Percentiles rank a stretch among this genome's conserved stretches.
These are phyloP conservation scores for Calameuta filiformis DNA, from an alignment of 2,888 invertebrate genomes.

Conservation along the genomic window DNA sequence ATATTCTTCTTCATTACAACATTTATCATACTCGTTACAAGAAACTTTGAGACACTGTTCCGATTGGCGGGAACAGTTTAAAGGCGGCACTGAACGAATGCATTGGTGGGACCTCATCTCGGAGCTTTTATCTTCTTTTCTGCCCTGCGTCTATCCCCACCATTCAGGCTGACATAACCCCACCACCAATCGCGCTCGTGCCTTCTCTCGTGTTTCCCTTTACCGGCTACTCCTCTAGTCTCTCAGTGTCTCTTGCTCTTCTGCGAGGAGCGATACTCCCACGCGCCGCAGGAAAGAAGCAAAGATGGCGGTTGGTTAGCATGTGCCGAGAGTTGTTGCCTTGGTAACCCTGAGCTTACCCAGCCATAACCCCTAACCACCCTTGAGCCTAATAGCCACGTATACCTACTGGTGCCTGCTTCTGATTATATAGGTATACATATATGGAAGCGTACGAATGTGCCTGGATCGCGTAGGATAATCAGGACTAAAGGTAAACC, in stretches of 20 bases:
- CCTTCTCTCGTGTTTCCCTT: conserved; percentile 24
- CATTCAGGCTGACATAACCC: neutral
- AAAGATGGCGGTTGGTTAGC: conserved; percentile 54
- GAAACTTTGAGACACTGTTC: neutral
- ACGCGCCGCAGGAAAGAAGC: conserved; percentile 35
- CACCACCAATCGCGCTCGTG: conserved; percentile 20
- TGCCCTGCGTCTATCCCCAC: neutral
- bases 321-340: conserved; percentile 65
- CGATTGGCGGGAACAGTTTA: conserved; percentile 23
- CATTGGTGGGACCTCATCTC: conserved; percentile 51
- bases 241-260: conserved; percentile 16
- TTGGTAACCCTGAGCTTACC: conserved; percentile 63
- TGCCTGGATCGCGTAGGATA: neutral
- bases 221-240: conserved; percentile 12
- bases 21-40: neutral
- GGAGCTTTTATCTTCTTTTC: conserved; percentile 51
- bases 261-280: conserved; percentile 25
- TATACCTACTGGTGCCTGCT: neutral
- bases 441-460: neutral
- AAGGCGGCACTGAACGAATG: conserved; percentile 36
- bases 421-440: neutral
- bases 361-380: conserved; percentile 50
- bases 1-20: neutral
- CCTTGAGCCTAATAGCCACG: conserved; percentile 1
- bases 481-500: neutral